Evolutionary conservation across 2,113 vertebrate species (phyloP).

Genomic region (Indicator indicator): DNA sequence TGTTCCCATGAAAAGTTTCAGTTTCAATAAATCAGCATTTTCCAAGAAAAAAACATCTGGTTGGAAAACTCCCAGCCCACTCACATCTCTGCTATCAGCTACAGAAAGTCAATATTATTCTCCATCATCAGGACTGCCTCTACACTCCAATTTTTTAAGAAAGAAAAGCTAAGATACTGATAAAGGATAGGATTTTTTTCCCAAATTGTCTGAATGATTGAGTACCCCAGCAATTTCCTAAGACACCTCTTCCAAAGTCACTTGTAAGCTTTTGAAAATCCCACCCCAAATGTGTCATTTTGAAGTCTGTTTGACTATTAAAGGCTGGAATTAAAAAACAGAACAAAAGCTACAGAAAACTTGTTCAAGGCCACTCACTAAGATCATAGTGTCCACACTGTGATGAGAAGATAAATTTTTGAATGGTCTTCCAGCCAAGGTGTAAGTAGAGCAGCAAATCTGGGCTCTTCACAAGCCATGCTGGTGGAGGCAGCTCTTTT

Average conservation of each 20-base stretch:
- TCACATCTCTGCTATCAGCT: slow-evolving; percentile 54
- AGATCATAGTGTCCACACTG: not conserved
- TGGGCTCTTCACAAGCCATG: not conserved
- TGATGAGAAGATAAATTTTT: not conserved
- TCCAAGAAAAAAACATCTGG: slow-evolving; percentile 49
- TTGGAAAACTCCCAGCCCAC: slow-evolving; percentile 53
- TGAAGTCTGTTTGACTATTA: not conserved
- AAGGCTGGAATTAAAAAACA: not conserved
- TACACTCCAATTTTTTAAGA: slow-evolving; percentile 10
- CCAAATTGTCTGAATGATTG: not conserved
- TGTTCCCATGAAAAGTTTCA: slow-evolving; percentile 67
- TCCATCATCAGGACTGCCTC: slow-evolving; percentile 19
- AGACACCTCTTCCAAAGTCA: not conserved
- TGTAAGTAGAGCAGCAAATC: not conserved
- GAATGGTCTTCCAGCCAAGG: rapidly evolving
- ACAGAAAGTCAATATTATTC: slow-evolving; percentile 55
- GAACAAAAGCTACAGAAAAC: not conserved
- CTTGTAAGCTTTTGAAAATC: slow-evolving; percentile 2
- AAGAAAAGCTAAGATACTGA: not conserved
- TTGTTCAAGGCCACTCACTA: not conserved
- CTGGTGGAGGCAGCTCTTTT: not conserved
- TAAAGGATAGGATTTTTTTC: not conserved
- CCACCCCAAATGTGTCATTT: not conserved
- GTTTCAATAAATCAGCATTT: slow-evolving; percentile 65
- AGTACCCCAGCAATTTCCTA: not conserved